Evolutionary conservation across 1,140 invertebrate species (phyloP).

Genomic region (Sinella curviseta): DNA sequence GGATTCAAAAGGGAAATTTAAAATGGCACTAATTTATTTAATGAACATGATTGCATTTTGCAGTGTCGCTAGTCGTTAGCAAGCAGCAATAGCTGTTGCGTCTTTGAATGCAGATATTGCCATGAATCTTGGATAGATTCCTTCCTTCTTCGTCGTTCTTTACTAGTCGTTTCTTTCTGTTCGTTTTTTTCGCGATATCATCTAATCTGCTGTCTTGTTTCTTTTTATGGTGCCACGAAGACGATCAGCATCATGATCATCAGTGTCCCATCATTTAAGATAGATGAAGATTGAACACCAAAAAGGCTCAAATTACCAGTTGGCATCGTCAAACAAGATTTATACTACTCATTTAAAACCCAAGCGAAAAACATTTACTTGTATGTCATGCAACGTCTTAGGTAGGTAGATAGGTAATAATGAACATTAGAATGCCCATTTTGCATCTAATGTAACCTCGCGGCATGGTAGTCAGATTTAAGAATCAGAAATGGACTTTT

Average conservation of each 20-base stretch:
- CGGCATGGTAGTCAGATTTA: no score
- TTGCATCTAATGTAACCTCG: no score
- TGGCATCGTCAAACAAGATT: not conserved
- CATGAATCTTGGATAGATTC: not conserved
- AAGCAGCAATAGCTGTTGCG: no score
- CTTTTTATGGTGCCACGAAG: constrained; percentile 6
- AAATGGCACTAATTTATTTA: not conserved
- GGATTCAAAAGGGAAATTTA: not conserved
- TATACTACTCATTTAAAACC: constrained; percentile 12
- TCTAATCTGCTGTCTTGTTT: not conserved
- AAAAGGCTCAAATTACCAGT: constrained; percentile 2
- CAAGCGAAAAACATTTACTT: not conserved
- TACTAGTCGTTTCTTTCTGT: not conserved
- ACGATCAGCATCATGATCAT: not conserved
- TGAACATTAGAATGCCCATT: no score
- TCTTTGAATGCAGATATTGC: no score
- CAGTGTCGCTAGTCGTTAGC: no score
- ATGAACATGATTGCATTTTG: no score
- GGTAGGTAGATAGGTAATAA: no score
- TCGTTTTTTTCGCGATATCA: not conserved
- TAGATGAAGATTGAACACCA: not conserved
- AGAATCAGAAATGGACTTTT: no score
- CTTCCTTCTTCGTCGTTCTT: not conserved
- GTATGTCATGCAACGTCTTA: not conserved
- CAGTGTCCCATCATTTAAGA: not conserved